Percentiles rank a stretch among this genome's conserved stretches.
phyloP scores from a whole-genome alignment of 2,113 vertebrate species.

The Lepus timidus region DNA sequence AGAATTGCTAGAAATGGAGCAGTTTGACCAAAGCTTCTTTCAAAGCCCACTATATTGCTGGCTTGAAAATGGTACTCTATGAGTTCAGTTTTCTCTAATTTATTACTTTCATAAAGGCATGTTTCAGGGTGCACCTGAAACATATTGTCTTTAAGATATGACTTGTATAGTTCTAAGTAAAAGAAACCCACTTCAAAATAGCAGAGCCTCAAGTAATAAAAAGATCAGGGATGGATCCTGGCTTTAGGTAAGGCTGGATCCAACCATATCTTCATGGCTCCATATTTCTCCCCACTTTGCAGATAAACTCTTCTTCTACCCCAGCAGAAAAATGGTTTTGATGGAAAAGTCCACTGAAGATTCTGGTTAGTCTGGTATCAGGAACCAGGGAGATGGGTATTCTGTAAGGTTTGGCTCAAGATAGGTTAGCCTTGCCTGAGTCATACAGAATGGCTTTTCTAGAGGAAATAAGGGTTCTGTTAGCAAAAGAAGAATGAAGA shows the following conservation, averaged over 20 bases:
- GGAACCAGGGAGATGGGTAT: background rate
- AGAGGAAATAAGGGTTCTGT: background rate
- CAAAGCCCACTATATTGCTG: background rate
- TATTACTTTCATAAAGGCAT: constrained; percentile 37
- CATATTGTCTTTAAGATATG: background rate
- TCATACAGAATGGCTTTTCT: background rate
- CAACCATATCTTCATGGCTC: background rate
- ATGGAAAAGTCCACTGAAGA: background rate
- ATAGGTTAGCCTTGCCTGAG: background rate
- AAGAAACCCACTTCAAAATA: background rate
- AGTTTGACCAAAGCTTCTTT: constrained; percentile 24
- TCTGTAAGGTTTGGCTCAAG: background rate
- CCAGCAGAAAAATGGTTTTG: background rate
- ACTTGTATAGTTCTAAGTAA: background rate
- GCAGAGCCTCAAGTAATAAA: background rate
- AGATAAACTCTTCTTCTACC: background rate
- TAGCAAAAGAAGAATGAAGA: background rate
- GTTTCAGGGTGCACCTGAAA: background rate
- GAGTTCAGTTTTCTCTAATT: background rate
- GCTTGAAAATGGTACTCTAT: background rate
- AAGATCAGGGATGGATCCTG: background rate
- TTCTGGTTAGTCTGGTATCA: background rate
- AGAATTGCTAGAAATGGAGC: background rate
- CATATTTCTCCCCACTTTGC: background rate
- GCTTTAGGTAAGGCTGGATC: background rate